Percentiles rank a stretch among this genome's conserved stretches.
These are phyloP conservation scores for Tetropium fuscum DNA, from an alignment of 2,888 invertebrate species.

Conservation along the genomic window DNA sequence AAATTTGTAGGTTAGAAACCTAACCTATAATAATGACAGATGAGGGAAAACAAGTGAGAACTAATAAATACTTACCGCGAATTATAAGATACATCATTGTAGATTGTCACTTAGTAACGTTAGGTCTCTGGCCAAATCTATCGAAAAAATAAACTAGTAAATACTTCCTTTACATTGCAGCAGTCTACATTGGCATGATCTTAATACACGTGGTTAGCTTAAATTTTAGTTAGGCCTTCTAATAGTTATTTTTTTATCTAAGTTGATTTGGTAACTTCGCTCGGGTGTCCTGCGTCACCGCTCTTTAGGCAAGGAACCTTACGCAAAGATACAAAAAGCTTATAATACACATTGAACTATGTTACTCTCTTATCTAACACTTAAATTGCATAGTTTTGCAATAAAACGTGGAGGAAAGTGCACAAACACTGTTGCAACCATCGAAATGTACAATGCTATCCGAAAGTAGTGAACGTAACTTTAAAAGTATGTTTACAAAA, in stretches of 20 bases:
- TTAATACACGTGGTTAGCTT: constrained; percentile 49
- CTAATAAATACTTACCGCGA: too few relatives aligned
- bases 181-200: constrained; percentile 42
- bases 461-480: constrained; percentile 13
- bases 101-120: too few relatives aligned
- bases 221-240: constrained; percentile 64
- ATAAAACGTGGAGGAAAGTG: constrained; percentile 44
- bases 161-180: constrained; percentile 31
- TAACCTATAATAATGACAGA: too few relatives aligned
- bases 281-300: constrained; percentile 12
- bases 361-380: constrained; percentile 42
- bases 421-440: constrained; percentile 36
- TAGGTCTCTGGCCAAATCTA: constrained; percentile 36
- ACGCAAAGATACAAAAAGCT: constrained; percentile 29
- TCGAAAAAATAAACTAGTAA: constrained; percentile 41
- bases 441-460: constrained; percentile 5
- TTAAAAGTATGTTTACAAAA: constrained; percentile 19
- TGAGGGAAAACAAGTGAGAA: too few relatives aligned
- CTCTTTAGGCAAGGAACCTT: constrained; percentile 12
- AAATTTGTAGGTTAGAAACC: too few relatives aligned
- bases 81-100: too few relatives aligned
- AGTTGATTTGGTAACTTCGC: constrained; percentile 42
- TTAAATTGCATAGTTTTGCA: constrained; percentile 42
- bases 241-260: constrained; percentile 57
- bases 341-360: constrained; percentile 42